Evolutionary conservation across 2,888 invertebrate genomes (phyloP).

Genomic region (Anoplius nigerrimus): DNA sequence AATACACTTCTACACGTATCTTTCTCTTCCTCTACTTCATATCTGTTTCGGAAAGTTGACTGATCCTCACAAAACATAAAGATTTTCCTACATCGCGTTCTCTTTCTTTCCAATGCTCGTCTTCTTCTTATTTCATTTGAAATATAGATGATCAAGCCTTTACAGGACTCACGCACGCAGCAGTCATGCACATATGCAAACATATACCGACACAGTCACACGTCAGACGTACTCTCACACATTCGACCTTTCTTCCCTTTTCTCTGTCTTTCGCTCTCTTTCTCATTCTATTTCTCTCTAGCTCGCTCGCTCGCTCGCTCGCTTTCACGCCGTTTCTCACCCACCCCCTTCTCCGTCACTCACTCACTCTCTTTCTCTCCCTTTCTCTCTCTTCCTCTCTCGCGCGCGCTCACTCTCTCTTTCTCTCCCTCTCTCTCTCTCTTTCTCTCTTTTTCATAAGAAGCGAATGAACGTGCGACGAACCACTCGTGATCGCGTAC

Average conservation of each 20-base stretch:
- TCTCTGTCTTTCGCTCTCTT: constrained; percentile 12
- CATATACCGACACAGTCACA: not conserved
- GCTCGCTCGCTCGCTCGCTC: constrained; percentile 15
- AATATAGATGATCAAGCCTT: no score
- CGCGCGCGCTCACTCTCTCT: constrained; percentile 27
- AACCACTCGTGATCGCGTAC: no score
- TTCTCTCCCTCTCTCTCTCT: constrained; percentile 29
- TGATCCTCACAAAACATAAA: no score
- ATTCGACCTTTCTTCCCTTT: constrained; percentile 12
- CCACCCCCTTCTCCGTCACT: no score
- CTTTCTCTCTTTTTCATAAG: constrained; percentile 31
- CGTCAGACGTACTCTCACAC: constrained; percentile 7
- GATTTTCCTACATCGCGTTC: no score
- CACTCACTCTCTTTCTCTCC: not conserved
- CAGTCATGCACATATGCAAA: no score
- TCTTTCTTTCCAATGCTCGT: not conserved
- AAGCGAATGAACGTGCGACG: constrained; percentile 16
- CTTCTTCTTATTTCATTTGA: constrained; percentile 1
- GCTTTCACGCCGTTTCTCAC: constrained; percentile 8
- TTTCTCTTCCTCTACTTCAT: no score
- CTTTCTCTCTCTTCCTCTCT: not conserved
- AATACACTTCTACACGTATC: no score
- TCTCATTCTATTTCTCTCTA: constrained; percentile 10
- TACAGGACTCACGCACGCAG: not conserved
- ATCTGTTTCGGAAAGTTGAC: no score